phyloP scores from a whole-genome alignment of 2,888 invertebrate genomes.

The Mimachlamys varia region DNA sequence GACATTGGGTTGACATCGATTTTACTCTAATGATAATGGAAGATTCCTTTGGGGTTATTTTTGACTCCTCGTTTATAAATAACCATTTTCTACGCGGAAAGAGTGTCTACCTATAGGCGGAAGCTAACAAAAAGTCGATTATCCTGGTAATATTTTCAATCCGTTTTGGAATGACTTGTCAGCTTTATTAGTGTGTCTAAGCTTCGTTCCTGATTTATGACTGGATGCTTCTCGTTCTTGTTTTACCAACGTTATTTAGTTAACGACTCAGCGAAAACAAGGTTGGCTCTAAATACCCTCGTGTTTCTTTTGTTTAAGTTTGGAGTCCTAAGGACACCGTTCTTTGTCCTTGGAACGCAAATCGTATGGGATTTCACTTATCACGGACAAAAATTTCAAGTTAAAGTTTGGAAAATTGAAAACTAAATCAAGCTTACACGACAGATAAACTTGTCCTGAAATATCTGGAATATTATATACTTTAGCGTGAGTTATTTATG shows the following conservation, averaged over 20 bases:
- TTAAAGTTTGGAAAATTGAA: background rate
- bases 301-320: background rate
- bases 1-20: background rate
- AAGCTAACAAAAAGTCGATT: background rate
- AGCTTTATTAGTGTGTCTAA: background rate
- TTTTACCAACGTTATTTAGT: background rate
- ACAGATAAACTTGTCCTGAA: background rate
- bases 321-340: background rate
- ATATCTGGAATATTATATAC: background rate
- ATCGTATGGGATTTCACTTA: too few relatives aligned
- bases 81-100: background rate
- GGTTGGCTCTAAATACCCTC: background rate
- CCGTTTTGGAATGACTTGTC: background rate
- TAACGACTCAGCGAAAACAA: background rate
- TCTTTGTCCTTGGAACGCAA: too few relatives aligned
- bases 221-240: background rate
- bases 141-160: background rate
- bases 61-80: background rate
- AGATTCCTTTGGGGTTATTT: background rate
- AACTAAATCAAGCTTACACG: background rate
- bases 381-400: too few relatives aligned
- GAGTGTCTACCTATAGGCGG: background rate
- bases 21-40: slow-evolving; percentile 4
- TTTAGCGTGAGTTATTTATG: background rate
- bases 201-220: background rate